A percentile compares a stretch with the other conserved stretches of the same genome.
phyloP scores from a whole-genome alignment of 2,888 invertebrate genomes.

The Eustalomyia histrio region DNA sequence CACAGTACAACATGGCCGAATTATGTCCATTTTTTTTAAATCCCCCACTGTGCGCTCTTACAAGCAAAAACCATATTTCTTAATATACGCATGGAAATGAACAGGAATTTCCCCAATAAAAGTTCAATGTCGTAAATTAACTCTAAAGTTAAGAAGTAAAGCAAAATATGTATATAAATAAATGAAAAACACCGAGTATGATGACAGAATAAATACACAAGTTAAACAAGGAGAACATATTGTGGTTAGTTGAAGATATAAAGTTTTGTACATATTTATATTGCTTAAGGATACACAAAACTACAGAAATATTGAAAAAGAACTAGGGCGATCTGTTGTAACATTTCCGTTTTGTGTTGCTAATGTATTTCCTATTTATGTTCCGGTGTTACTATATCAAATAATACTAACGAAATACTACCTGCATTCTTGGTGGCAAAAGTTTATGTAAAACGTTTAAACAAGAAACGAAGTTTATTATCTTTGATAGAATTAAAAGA shows the following conservation, averaged over 20 bases:
- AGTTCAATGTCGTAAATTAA: slow-evolving; percentile 78
- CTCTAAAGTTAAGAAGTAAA: slow-evolving; percentile 55
- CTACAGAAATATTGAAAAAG: slow-evolving; percentile 33
- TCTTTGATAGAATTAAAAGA: slow-evolving; percentile 29
- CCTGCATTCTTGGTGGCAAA: slow-evolving; percentile 17
- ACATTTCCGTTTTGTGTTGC: slow-evolving; percentile 76
- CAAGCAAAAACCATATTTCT: slow-evolving; percentile 74
- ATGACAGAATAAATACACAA: slow-evolving; percentile 51
- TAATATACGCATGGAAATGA: slow-evolving; percentile 76
- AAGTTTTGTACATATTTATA: slow-evolving; percentile 35
- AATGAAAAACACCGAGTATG: slow-evolving; percentile 20
- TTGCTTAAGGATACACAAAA: slow-evolving; percentile 24
- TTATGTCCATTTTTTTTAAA: too few relatives aligned
- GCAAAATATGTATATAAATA: slow-evolving; percentile 19
- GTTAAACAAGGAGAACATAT: slow-evolving; percentile 51
- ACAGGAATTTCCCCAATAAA: slow-evolving; percentile 79
- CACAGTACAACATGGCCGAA: too few relatives aligned
- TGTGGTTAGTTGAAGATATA: slow-evolving; percentile 43
- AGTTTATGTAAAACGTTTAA: slow-evolving; percentile 36
- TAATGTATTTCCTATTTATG: slow-evolving; percentile 77
- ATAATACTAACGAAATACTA: not conserved
- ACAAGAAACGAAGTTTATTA: slow-evolving; percentile 26
- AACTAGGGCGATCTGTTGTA: slow-evolving; percentile 75
- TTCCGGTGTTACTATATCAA: slow-evolving; percentile 69
- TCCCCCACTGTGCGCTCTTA: too few relatives aligned